Evolutionary conservation across 2,888 invertebrate genomes (phyloP).

Genomic region (Nezara viridula): DNA sequence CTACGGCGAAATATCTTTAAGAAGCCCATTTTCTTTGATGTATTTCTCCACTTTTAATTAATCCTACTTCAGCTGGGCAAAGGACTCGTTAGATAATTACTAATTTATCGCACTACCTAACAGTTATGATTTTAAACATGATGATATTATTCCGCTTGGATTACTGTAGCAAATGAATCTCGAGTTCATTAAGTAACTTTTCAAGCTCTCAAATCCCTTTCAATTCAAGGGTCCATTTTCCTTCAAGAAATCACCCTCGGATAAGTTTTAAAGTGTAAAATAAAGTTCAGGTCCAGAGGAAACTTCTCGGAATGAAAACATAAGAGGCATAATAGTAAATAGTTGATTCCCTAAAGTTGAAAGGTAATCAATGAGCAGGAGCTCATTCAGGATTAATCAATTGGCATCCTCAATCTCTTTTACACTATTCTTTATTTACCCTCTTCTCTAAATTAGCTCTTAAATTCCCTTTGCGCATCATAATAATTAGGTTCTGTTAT

Average conservation of each 20-base stretch:
- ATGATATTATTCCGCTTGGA: neutral
- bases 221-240: neutral
- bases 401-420: neutral
- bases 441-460: too few species aligned
- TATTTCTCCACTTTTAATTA: neutral
- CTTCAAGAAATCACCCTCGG: neutral
- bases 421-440: neutral
- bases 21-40: neutral
- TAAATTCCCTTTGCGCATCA: too few species aligned
- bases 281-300: neutral
- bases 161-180: neutral
- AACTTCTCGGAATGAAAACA: neutral
- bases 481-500: too few species aligned
- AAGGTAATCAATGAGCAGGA: neutral
- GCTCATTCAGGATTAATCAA: neutral
- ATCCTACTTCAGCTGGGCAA: neutral
- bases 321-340: neutral
- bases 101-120: neutral
- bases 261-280: neutral
- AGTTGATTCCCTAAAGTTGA: neutral
- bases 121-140: neutral
- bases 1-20: neutral
- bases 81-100: neutral
- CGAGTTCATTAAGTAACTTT: conserved; percentile 5
- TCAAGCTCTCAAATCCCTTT: neutral